Evolutionary conservation across 1,140 invertebrate species (phyloP), one percentile per base, ranked within the genome.

Genomic region (Aphis craccivora): DNA sequence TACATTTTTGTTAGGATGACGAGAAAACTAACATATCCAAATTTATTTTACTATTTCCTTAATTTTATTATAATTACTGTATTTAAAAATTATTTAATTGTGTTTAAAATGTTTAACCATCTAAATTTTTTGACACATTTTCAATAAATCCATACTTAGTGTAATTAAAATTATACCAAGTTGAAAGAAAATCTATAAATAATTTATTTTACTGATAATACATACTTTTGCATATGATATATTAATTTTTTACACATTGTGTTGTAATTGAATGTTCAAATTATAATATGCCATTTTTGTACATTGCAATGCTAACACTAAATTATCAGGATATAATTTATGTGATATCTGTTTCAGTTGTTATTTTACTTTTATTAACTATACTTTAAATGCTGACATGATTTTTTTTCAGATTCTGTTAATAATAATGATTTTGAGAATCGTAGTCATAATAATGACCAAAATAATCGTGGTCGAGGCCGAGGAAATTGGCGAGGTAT

Each of bases 401-500:
- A 35, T 60, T 53, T 11, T 51, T 51, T 84, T 91, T 93, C 11
- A 93, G 91, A 37, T n/a, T 51, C 37, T 55, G 23, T 23, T 40
- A 40, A 37, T 1, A 45, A 35, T 88, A 53, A 88, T 88, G 45
- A 88, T 88, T 22, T n/a, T 35, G 87, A 88, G 23, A 88, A 88
- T 37, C 87, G 87, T 51, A 37, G 2, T 89, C 22, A 37, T 37
- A 89, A 53, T 30, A 37, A 51, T 84, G 67, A 83, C 25, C 55
- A 37, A 60, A 76, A 86, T 37, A 76, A 53, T 55, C 91, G 48
- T 53, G 45, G 76, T 8, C 81, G 67, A 53, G 76, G 91, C 25
- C 48, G 67, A 37, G 48, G 81, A 40, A 55, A 60, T 93, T 93
- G 91, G 91, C 23, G 91, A 25, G 81, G 91, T 18, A n/a, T 43